phyloP scores from a whole-genome alignment of 2,888 invertebrate genomes.

The Lasioglossum villosulum region DNA sequence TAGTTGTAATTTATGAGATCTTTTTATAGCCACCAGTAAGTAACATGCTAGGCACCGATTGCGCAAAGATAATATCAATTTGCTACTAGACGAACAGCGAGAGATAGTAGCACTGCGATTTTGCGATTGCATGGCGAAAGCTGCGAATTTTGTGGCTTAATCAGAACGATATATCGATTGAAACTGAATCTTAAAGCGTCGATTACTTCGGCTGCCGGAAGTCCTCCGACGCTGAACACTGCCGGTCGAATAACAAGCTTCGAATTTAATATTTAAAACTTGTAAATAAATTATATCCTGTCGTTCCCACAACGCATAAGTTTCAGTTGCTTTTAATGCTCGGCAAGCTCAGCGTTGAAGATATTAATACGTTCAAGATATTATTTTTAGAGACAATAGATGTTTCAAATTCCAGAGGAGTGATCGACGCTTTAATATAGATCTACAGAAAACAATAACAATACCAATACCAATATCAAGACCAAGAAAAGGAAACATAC shows the following conservation, averaged over 20 bases:
- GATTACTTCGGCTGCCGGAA: neutral
- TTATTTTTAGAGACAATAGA: neutral
- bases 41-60: neutral
- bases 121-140: slow-evolving; percentile 7
- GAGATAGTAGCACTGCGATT: neutral
- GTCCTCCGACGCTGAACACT: neutral
- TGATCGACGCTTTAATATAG: neutral
- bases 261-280: neutral
- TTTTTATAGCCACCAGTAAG: neutral
- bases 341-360: neutral
- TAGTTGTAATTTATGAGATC: neutral
- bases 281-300: neutral
- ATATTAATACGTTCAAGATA: neutral
- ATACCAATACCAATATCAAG: neutral
- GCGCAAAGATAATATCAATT: neutral
- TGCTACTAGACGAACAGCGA: neutral
- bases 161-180: slow-evolving; percentile 6
- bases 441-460: neutral
- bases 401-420: too few species aligned
- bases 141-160: neutral
- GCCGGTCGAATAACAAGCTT: neutral
- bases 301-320: neutral
- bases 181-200: neutral
- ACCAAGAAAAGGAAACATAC: slow-evolving; percentile 7
- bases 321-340: neutral